Base-by-base conservation (phyloP, 2,797 vertebrate genomes). In the Rhincodon typus region DNA sequence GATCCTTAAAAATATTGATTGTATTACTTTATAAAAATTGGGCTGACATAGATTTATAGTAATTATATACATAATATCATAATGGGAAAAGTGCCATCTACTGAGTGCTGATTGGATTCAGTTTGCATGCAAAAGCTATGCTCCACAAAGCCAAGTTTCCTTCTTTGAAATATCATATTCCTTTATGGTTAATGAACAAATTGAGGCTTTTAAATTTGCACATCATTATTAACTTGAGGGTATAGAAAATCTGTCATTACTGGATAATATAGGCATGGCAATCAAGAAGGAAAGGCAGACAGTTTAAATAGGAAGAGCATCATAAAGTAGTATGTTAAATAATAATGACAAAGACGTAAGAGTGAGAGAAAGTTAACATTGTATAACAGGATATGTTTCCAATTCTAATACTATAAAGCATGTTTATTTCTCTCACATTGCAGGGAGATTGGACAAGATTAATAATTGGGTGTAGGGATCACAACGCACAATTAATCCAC, bases 131-230 rank as follows among this genome's bases (percentile, higher is more conserved):
- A 94, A 74, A 94, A 77, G 27, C 46, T 77, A 3, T 53, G 70
- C 12, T 53, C 15, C 42, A n/a, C 30, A 72, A 77, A 77, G 13
- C 4, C 46, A 50, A 50, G 53, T 95, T 53, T 50, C 15, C 46
- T 74, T 70, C 46, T 53, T 74, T 93, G 53, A 95, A 74, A 50
- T 74, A 74, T 95, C 94, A 95, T 57, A 93, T 93, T 69, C 42
- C 90, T 67, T 38, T 69, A 25, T 77, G 46, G 6, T 74, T 72
- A 50, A 74, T 74, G 53, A 34, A 50, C 25, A 50, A 72, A 69
- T 72, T 72, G 69, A 50, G 69, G 69, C 72, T 94, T 94, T 34
- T 46, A 53, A 74, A 46, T 95, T 95, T 77, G 30, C 15, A 74
- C 69, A 95, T 95, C 70, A 53, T 12, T 95, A 27, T 53, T 95